Evolutionary conservation across 2,888 invertebrate genomes (phyloP).

Genomic region (Apodemia mormo): DNA sequence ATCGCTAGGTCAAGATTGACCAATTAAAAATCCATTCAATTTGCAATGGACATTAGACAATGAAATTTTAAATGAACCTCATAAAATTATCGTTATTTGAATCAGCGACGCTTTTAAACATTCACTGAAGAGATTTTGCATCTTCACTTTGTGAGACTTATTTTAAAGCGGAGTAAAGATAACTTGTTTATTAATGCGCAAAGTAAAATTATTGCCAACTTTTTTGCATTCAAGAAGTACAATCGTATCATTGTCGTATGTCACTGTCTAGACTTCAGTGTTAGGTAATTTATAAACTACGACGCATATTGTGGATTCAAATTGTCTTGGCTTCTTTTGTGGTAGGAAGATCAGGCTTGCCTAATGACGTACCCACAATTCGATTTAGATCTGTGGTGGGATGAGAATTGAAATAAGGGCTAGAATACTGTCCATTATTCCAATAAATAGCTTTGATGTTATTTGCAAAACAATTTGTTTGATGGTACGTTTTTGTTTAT

Average conservation of each 20-base stretch:
- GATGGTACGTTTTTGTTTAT: slow-evolving; percentile 9
- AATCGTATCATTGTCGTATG: slow-evolving; percentile 52
- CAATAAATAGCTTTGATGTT: slow-evolving; percentile 24
- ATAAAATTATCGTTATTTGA: neutral
- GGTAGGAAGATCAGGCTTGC: neutral
- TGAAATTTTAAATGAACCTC: too few species aligned
- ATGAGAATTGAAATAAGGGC: slow-evolving; percentile 13
- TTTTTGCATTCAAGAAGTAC: slow-evolving; percentile 15
- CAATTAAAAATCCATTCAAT: too few species aligned
- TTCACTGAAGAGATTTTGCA: neutral
- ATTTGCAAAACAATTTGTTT: slow-evolving; percentile 23
- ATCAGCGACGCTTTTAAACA: neutral
- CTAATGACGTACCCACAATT: slow-evolving; percentile 17
- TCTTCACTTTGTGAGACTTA: neutral
- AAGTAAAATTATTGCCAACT: slow-evolving; percentile 16
- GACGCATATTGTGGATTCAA: slow-evolving; percentile 58
- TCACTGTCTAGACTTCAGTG: slow-evolving; percentile 58
- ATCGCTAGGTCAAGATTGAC: too few species aligned
- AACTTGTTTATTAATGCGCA: slow-evolving; percentile 12
- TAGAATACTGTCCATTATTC: slow-evolving; percentile 20
- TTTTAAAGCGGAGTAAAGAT: slow-evolving; percentile 6
- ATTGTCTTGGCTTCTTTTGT: slow-evolving; percentile 40
- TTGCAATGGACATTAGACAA: too few species aligned
- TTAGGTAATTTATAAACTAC: slow-evolving; percentile 67
- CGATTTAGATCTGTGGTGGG: slow-evolving; percentile 20